phyloP scores from a whole-genome alignment of 2,113 vertebrate genomes.

The Platysteira castanea region DNA sequence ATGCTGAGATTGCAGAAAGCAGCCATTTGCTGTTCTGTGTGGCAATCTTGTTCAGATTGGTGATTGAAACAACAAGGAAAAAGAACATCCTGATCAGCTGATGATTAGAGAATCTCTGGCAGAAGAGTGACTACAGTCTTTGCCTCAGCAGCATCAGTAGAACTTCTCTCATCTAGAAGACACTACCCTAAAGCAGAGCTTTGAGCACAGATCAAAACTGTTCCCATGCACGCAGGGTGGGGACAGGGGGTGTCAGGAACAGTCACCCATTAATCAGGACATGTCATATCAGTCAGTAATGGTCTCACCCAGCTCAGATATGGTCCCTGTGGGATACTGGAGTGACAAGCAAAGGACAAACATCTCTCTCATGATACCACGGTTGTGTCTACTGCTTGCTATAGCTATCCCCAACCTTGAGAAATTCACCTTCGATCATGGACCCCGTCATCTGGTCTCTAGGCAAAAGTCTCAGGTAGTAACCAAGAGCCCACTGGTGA shows the following conservation, averaged over 20 bases:
- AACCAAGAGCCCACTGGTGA: background rate
- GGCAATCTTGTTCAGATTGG: background rate
- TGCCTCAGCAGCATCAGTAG: background rate
- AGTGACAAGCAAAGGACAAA: background rate
- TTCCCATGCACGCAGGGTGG: background rate
- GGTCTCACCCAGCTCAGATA: background rate
- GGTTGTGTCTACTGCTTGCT: background rate
- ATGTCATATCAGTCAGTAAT: background rate
- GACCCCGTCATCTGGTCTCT: background rate
- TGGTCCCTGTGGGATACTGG: background rate
- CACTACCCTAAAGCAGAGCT: background rate
- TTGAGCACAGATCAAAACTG: background rate
- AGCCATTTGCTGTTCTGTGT: background rate
- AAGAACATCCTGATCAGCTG: background rate
- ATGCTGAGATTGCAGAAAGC: background rate
- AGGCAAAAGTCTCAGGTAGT: background rate
- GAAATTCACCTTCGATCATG: background rate
- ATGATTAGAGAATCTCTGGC: background rate
- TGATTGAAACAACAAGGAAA: background rate
- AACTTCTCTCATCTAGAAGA: background rate
- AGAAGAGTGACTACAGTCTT: background rate
- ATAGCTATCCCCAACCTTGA: background rate
- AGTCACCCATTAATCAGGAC: background rate
- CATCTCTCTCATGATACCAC: background rate
- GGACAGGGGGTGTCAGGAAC: background rate